Evolutionary conservation across 2,113 vertebrate species (phyloP), one percentile per base, ranked within the genome.

Genomic region (Hyperoodon ampullatus): DNA sequence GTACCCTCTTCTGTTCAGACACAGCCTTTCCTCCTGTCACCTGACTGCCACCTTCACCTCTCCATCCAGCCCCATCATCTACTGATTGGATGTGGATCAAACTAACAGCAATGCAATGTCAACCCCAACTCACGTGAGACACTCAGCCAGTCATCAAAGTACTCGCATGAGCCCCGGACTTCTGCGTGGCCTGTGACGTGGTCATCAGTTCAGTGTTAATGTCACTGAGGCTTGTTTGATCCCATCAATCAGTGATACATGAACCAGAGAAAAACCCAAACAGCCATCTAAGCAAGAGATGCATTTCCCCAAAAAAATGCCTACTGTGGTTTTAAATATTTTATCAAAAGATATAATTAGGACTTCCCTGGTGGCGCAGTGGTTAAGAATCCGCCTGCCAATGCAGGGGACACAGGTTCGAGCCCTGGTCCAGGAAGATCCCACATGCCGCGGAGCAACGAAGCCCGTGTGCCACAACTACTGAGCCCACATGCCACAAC

Each of bases 1-100:
- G 3, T 1, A 10, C 28, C 35, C 80, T 1, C 24, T 4, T 28
- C 50, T 4, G 8, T 14, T 19, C 1, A 2, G n/a, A 6, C 42
- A 35, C 30, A 53, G 90, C 58, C 70, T 55, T 53, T 23, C 42
- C 35, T 33, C 26, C 33, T 28, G 2, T 8, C 12, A 0, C 26
- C 58, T 10, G 1, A 44, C 4, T 8, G 8, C 81, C 1, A 1
- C 28, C 13, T 6, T 24, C 16, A 47, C 1, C 5, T 21, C 0
- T 21, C 39, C 16, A 6, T 13, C 39, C 55, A 47, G 23, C n/a
- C 33, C 78, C 3, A 2, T n/a, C 15, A 2, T 11, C 39, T 55
- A 6, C 30, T 14, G 33, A 33, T 9, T 21, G 21, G 63, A 18
- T n/a, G 16, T 8, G 2, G 1, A 24, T 16, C 53, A 39, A 12